These are phyloP conservation scores for Eulemur macaco DNA, from an alignment of 2,113 vertebrate genomes.

Conservation along the genomic window DNA sequence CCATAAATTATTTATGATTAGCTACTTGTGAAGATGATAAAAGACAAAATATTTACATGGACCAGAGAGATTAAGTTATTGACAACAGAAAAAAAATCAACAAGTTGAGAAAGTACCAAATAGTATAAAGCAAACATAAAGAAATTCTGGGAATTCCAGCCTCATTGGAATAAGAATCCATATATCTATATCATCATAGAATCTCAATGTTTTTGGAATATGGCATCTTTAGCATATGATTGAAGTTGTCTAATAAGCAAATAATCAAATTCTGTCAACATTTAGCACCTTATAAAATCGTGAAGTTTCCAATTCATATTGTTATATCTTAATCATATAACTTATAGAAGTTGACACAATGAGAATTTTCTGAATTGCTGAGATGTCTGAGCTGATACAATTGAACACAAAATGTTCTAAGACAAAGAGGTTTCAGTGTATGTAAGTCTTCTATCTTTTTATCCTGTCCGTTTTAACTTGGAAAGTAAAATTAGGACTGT, in stretches of 20 bases:
- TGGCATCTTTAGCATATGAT: background rate
- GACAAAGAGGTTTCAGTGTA: background rate
- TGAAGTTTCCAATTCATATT: background rate
- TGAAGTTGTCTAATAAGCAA: background rate
- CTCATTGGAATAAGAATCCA: background rate
- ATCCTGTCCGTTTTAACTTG: background rate
- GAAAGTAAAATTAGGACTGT: background rate
- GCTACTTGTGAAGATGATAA: background rate
- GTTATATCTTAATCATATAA: background rate
- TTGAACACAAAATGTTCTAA: background rate
- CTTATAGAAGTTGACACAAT: background rate
- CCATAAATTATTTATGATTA: constrained; percentile 4
- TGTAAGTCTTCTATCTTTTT: background rate
- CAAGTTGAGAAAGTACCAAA: background rate
- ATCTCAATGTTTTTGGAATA: background rate
- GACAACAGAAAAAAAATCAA: background rate
- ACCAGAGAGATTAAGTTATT: background rate
- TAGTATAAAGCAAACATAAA: background rate
- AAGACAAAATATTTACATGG: background rate
- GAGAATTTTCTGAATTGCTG: background rate
- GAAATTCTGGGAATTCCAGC: background rate
- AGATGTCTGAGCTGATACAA: background rate
- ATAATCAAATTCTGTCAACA: background rate
- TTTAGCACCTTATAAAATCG: background rate
- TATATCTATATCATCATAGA: background rate